Conservation (phyloP, 2,888 invertebrate species). For the Dasysyrphus albostriatus region DNA sequence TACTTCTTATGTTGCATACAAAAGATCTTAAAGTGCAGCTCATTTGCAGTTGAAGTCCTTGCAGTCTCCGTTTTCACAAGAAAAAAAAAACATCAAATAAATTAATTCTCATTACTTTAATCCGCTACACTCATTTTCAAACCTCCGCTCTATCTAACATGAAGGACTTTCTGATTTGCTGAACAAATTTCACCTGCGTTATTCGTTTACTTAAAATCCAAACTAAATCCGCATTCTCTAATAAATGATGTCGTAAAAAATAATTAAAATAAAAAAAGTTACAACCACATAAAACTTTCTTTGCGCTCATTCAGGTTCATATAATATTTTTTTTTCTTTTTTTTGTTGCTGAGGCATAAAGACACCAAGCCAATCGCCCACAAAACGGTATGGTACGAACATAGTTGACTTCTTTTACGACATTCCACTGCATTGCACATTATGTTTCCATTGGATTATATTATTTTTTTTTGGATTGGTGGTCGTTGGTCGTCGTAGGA, state of each 20-base stretch:
- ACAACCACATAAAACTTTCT: conserved; percentile 53
- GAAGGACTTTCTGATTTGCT: conserved; percentile 27
- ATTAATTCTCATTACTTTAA: conserved; percentile 26
- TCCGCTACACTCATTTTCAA: not conserved
- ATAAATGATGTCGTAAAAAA: conserved; percentile 68
- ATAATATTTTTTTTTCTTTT: not conserved
- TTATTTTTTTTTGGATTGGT: not conserved
- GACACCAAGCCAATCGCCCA: conserved; percentile 14
- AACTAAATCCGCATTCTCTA: conserved; percentile 47
- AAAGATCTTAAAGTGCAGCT: no score
- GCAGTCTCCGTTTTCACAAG: no score
- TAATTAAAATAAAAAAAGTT: conserved; percentile 58
- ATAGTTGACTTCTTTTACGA: conserved; percentile 69
- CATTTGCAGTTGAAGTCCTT: no score
- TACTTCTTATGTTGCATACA: no score
- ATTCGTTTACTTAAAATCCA: not conserved
- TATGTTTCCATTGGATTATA: conserved; percentile 44
- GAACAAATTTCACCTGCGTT: conserved; percentile 14
- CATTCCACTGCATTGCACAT: conserved; percentile 74
- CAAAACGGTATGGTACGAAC: not conserved
- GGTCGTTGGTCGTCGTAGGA: not conserved
- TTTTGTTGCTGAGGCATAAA: not conserved
- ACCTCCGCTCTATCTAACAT: not conserved
- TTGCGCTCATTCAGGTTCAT: conserved; percentile 43
- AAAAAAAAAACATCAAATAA: conserved; percentile 1